Evolutionary conservation across 2,113 vertebrate species (phyloP), one percentile per base, ranked within the genome.

Genomic region (Spheniscus mendiculus): DNA sequence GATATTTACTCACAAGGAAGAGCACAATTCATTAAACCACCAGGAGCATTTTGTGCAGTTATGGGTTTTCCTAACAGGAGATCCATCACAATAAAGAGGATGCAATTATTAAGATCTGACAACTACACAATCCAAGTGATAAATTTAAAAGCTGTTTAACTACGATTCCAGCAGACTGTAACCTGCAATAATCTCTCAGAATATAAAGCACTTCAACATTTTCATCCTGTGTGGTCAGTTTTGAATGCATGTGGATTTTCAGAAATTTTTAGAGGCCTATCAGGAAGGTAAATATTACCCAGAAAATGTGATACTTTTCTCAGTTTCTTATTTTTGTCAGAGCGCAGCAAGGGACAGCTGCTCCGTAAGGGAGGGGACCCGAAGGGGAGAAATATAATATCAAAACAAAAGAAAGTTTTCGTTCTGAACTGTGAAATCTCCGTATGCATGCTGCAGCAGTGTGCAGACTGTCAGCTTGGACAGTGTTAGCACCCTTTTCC

Each of bases 31-130:
- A 58, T 95, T 87, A 82, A 92, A 79, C 40, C 38, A 82, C 30
- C 49, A 91, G n/a, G 65, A 95, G 25, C 61, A 79, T 79, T 96
- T 69, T 91, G 40, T 76, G 91, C 40, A 71, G 47, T 84, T 87
- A 50, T 6, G 38, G 36, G 55, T 67, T 91, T 89, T 93, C 40
- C 42, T 82, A 69, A 45, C 25, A 61, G 56, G 16, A 87, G 7
- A 95, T 95, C 70, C 19, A 76, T 97, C 94, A 82, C 82, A 91
- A 58, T 85, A 89, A 79, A 91, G 17, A 91, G 52, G 40, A 69
- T 83, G 58, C 62, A 91, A 38, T 89, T 95, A 72, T 90, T 93
- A 84, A 93, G 52, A 50, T 58, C 69, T 84, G 83, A 84, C 77
- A 80, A 30, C 56, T 87, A 18, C 27, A 79, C 23, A 56, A 18